phyloP scores from a whole-genome alignment of 2,888 invertebrate species.

The Cybosia mesomella region DNA sequence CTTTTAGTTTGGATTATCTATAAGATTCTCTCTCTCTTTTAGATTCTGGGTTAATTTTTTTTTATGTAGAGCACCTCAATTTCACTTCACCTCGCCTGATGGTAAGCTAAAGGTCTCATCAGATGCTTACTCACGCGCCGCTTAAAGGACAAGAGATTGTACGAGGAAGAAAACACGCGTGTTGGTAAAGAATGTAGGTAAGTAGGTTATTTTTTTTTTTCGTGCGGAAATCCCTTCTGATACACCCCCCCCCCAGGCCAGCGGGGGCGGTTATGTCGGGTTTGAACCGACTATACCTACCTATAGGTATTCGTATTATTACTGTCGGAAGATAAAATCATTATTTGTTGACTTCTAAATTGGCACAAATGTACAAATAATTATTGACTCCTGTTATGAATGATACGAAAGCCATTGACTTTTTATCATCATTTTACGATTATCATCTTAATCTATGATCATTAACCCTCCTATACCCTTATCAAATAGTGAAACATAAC shows the following conservation, averaged over 20 bases:
- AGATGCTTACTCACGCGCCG: too few relatives aligned
- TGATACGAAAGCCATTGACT: neutral
- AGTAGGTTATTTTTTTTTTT: too few relatives aligned
- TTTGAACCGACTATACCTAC: too few relatives aligned
- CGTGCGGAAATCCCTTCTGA: too few relatives aligned
- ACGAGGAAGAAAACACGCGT: too few relatives aligned
- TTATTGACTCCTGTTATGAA: neutral
- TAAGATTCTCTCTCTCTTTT: neutral
- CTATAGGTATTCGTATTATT: too few relatives aligned
- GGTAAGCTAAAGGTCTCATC: neutral
- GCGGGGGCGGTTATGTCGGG: too few relatives aligned
- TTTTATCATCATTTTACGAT: constrained; percentile 19
- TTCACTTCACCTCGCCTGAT: neutral
- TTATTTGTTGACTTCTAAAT: neutral
- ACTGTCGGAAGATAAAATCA: neutral
- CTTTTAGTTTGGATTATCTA: neutral
- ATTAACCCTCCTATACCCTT: neutral
- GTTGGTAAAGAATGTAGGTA: too few relatives aligned
- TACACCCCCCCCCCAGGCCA: too few relatives aligned
- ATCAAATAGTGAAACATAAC: neutral
- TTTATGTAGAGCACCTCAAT: constrained; percentile 1
- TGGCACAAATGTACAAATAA: neutral
- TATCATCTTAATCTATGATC: constrained; percentile 15
- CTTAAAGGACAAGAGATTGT: too few relatives aligned
- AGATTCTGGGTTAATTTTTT: neutral